Conservation (phyloP, 2,113 vertebrate genomes). For the Raja brachyura region DNA sequence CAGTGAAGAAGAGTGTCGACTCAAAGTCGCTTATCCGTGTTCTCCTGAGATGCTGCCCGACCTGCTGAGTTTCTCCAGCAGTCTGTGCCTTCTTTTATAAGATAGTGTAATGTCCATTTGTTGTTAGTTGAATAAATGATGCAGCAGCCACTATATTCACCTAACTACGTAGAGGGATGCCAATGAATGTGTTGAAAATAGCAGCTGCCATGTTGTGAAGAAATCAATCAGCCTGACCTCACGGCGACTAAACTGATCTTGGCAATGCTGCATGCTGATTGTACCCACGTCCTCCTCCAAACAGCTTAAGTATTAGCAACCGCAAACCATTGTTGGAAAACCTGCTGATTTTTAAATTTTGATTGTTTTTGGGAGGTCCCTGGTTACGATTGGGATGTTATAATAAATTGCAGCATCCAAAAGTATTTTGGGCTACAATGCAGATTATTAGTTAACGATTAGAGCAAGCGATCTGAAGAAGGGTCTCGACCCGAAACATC, state of each 20-base stretch:
- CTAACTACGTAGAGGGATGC: not conserved
- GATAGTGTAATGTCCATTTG: not conserved
- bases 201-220: not conserved
- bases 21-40: too few species aligned
- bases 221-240: not conserved
- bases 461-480: not conserved
- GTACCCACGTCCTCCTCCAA: not conserved
- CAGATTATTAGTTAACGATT: not conserved
- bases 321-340: not conserved
- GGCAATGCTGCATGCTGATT: not conserved
- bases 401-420: not conserved
- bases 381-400: not conserved
- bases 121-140: not conserved
- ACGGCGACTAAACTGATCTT: not conserved
- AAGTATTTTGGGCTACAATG: not conserved
- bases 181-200: not conserved
- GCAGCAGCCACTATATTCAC: not conserved
- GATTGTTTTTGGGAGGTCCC: not conserved
- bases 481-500: too few species aligned
- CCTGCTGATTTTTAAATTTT: constrained; percentile 24
- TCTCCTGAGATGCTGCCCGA: too few species aligned
- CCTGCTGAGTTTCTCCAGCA: too few species aligned
- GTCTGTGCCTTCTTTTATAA: not conserved
- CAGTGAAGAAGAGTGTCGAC: too few species aligned
- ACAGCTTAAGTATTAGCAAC: not conserved